These are phyloP conservation scores for Drosophila arizonae DNA, from an alignment of 1,140 invertebrate genomes.

Conservation along the genomic window DNA sequence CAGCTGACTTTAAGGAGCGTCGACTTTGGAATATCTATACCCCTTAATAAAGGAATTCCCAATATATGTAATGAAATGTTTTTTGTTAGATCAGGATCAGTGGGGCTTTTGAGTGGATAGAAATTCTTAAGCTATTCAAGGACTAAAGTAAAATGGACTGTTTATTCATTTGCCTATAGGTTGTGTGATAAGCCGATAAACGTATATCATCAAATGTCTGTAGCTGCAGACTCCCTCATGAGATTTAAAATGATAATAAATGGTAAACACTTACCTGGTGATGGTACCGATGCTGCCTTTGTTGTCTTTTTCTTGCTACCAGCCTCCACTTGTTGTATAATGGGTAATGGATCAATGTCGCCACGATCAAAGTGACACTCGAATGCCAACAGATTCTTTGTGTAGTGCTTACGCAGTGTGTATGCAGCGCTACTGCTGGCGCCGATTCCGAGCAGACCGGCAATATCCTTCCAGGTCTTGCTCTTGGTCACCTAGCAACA, in stretches of 20 bases:
- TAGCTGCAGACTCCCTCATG: no score
- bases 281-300: conserved; percentile 92
- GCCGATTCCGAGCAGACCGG: conserved; percentile 95
- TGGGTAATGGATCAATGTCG: conserved; percentile 96
- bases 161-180: no score
- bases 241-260: background rate
- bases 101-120: no score
- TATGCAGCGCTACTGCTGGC: conserved; percentile 98
- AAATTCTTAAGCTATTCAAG: no score
- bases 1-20: no score
- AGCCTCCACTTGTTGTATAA: conserved; percentile 96
- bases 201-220: no score
- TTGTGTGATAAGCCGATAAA: no score
- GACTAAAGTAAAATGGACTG: no score
- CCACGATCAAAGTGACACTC: conserved; percentile 98
- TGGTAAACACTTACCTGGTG: conserved; percentile 86
- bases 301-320: conserved; percentile 93
- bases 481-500: conserved; percentile 94
- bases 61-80: no score
- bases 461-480: conserved; percentile 99
- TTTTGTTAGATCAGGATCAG: no score
- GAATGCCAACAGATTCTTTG: conserved; percentile 96
- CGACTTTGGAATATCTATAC: no score
- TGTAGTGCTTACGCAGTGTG: conserved; percentile 98
- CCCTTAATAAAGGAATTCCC: no score